phyloP scores from a whole-genome alignment of 2,888 invertebrate genomes.

The Melieria crassipennis region DNA sequence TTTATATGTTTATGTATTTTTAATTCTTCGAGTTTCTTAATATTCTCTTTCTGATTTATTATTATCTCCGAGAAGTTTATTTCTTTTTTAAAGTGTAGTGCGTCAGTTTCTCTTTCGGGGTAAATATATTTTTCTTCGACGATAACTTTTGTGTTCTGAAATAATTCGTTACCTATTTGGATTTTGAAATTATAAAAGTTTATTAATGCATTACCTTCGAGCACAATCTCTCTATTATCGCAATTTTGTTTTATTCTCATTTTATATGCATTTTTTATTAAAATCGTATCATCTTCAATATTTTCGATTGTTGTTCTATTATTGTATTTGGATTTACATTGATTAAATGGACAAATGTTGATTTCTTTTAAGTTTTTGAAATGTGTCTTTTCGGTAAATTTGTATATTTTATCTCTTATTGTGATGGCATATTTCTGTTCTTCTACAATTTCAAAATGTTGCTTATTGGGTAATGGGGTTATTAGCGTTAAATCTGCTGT shows the following conservation, averaged over 20 bases:
- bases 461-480: too few relatives aligned
- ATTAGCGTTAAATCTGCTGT: too few relatives aligned
- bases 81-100: background rate
- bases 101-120: conserved; percentile 9
- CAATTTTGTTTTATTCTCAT: conserved; percentile 3
- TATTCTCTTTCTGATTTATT: background rate
- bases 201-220: conserved; percentile 1
- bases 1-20: too few relatives aligned
- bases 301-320: conserved; percentile 11
- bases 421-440: too few relatives aligned
- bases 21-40: too few relatives aligned
- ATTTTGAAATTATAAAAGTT: conserved; percentile 4
- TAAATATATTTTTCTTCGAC: conserved; percentile 2
- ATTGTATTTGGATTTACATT: background rate
- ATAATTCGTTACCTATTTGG: background rate
- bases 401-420: too few relatives aligned
- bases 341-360: background rate
- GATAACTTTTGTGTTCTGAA: background rate
- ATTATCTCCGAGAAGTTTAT: conserved; percentile 9
- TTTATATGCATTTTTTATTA: conserved; percentile 21
- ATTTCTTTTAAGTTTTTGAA: conserved; percentile 3
- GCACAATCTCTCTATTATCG: too few relatives aligned
- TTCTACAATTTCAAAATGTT: too few relatives aligned
- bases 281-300: conserved; percentile 23
- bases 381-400: too few relatives aligned